Conservation (phyloP, 2,797 vertebrate genomes). For the Eurystomus glaucurus region DNA sequence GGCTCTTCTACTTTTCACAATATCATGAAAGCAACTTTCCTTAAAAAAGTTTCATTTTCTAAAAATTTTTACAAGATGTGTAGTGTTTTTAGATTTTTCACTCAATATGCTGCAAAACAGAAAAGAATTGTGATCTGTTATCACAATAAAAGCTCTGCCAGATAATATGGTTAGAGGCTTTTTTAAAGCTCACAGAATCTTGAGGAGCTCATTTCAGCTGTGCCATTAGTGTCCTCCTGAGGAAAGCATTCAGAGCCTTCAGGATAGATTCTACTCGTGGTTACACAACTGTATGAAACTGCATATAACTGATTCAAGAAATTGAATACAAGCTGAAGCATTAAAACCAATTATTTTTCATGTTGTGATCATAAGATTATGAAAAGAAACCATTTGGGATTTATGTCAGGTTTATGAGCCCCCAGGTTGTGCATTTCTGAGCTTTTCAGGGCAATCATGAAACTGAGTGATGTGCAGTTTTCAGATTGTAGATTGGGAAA, state of each 20-base stretch:
- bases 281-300: background rate
- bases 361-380: background rate
- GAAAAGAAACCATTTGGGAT: background rate
- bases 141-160: background rate
- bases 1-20: background rate
- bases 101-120: background rate
- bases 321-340: background rate
- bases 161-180: background rate
- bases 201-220: background rate
- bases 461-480: background rate
- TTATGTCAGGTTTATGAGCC: background rate
- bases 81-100: background rate
- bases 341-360: slow-evolving; percentile 12
- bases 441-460: background rate
- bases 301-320: background rate
- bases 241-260: slow-evolving; percentile 20
- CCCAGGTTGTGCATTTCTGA: background rate
- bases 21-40: background rate
- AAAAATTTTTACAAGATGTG: background rate
- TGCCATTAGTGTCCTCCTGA: background rate
- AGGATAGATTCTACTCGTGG: background rate
- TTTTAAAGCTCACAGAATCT: background rate
- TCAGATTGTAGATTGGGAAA: background rate
- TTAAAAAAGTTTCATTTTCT: background rate
- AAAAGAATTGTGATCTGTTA: background rate